Evolutionary conservation across 2,113 vertebrate genomes (phyloP), one percentile per base, ranked within the genome.

Genomic region (Seriola dumerili): DNA sequence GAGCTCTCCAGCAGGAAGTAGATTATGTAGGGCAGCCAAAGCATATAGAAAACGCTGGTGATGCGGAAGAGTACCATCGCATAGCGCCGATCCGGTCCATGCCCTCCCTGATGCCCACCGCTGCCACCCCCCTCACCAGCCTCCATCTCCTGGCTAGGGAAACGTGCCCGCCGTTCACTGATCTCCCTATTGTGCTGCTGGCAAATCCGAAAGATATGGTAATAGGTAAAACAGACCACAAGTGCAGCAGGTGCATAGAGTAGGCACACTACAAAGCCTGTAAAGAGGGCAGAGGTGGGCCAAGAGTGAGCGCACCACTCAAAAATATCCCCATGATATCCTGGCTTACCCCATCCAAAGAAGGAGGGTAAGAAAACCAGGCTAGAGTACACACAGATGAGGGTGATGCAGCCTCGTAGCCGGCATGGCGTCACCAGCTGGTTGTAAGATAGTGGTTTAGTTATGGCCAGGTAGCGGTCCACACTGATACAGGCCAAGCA

Each of bases 101-200:
- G 97, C 0, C 96, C 89, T 10, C 93, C 80, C 0, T 92, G 96
- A 73, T 94, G 82, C 8, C 93, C 82, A 92, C 96, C 63, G 12
- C 96, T 62, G 12, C 96, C 62, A 87, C 92, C 80, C 5, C 97
- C 98, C 71, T 97, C 96, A 0, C 95, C 94, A 25, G 97, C 90
- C 59, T 97, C 97, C 91, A 96, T 96, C 76, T 99, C 97, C 2
- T 98, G 97, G 90, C 96, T 98, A 17, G 98, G 97, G 75, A 99
- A 99, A 1, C 98, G 96, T 29, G 98, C 97, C 13, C 98, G 94
- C 0, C 98, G 95, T 78, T 99, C 97, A 0, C 96, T 98, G 77
- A 99, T 99, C 89, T 99, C 98, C 90, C 97, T 97, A 95, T 98
- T 99, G 94, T 99, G 98, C 92, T 99, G 98, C 92, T 97, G 97